Evolutionary conservation across 2,888 invertebrate genomes (phyloP).

Genomic region (Dorcus hopei): DNA sequence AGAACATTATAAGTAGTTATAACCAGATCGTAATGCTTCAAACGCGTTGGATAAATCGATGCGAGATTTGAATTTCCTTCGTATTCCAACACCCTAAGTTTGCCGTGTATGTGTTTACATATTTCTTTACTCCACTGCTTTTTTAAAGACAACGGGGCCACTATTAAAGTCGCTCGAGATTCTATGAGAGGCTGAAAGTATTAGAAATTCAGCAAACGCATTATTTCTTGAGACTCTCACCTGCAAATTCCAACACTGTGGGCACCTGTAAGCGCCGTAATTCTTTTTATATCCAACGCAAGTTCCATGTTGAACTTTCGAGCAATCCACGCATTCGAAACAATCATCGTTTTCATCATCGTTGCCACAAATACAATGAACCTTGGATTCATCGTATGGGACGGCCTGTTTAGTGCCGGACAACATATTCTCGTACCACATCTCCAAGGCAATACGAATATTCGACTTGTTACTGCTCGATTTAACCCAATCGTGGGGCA

Average conservation of each 20-base stretch:
- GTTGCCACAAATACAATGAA: conserved; percentile 50
- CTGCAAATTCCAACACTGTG: conserved; percentile 60
- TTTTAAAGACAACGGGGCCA: conserved; percentile 65
- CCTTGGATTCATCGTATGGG: conserved; percentile 1
- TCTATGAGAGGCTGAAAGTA: conserved; percentile 48
- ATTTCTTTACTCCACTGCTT: conserved; percentile 74
- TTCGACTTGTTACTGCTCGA: conserved; percentile 28
- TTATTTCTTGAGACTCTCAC: conserved; percentile 22
- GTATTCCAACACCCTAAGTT: conserved; percentile 56
- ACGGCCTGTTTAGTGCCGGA: conserved; percentile 16
- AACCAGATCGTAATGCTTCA: conserved; percentile 67
- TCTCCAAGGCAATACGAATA: conserved; percentile 32
- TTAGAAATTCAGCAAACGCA: conserved; percentile 16
- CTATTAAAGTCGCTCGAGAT: conserved; percentile 66
- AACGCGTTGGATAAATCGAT: conserved; percentile 59
- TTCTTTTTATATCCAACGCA: conserved; percentile 56
- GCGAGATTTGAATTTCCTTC: conserved; percentile 49
- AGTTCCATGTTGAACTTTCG: conserved; percentile 58
- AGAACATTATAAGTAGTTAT: conserved; percentile 69
- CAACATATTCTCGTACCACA: conserved; percentile 40
- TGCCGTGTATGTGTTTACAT: conserved; percentile 56
- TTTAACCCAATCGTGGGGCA: conserved; percentile 31
- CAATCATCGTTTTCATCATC: conserved; percentile 26
- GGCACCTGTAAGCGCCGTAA: conserved; percentile 57
- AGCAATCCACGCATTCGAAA: conserved; percentile 57